These are phyloP conservation scores for Dasypogon diadema DNA, from an alignment of 2,888 invertebrate genomes.

Conservation along the genomic window DNA sequence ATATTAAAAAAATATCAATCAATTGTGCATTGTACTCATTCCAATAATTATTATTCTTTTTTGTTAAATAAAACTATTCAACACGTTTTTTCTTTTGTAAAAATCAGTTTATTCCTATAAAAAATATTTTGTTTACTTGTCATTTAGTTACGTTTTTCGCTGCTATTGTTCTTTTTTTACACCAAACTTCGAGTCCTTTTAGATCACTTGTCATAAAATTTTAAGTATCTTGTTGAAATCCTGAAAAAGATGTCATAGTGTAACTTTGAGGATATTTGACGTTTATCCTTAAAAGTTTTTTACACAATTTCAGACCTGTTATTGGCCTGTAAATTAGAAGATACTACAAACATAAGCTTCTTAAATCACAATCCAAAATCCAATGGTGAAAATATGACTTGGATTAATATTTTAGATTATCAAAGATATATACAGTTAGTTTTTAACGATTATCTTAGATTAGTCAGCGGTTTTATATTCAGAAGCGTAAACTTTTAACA, in stretches of 20 bases:
- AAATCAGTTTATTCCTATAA: conserved; percentile 51
- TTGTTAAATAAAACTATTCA: conserved; percentile 48
- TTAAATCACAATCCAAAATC: neutral
- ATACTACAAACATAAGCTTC: neutral
- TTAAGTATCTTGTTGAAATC: neutral
- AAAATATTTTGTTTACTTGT: conserved; percentile 49
- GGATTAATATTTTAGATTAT: neutral
- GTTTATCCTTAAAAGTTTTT: neutral
- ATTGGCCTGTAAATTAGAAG: neutral
- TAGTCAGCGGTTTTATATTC: conserved; percentile 21
- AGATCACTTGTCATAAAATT: neutral
- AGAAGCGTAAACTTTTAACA: conserved; percentile 43
- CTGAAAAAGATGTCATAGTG: neutral
- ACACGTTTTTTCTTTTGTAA: conserved; percentile 42
- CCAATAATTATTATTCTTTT: neutral
- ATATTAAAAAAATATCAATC: conserved; percentile 18
- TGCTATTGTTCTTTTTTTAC: no score
- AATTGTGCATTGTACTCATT: conserved; percentile 38
- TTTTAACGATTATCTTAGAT: neutral
- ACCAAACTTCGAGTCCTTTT: conserved; percentile 9
- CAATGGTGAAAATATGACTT: neutral
- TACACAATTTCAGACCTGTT: neutral
- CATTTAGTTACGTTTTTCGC: conserved; percentile 34
- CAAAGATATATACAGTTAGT: conserved; percentile 2
- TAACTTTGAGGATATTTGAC: neutral